A percentile compares a stretch with the other conserved stretches of the same genome.
Conservation (phyloP, 2,797 vertebrate species). For the Gallirallus australis region DNA sequence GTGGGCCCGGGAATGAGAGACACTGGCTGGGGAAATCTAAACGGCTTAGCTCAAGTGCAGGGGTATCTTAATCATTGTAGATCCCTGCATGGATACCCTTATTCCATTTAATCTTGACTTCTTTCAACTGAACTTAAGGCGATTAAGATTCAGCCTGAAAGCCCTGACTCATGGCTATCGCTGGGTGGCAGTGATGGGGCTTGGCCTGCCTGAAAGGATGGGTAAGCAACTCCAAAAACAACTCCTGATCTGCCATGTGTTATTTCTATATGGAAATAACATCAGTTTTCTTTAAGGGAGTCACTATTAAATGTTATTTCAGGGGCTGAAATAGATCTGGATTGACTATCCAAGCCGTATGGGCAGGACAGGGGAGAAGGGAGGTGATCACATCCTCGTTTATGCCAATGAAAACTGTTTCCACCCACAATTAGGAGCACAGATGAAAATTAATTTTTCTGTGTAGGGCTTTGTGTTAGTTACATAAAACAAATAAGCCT, state of each 20-base stretch:
- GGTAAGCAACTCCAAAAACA: neutral
- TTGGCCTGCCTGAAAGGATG: neutral
- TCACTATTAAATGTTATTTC: neutral
- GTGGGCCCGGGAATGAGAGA: neutral
- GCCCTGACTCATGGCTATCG: neutral
- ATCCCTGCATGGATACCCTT: neutral
- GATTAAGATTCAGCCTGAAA: neutral
- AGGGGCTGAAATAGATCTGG: neutral
- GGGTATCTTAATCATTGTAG: neutral
- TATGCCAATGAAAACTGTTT: constrained; percentile 10
- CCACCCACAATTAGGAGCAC: neutral
- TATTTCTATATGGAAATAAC: neutral
- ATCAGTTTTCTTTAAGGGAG: neutral
- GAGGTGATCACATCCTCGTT: neutral
- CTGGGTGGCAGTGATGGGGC: neutral
- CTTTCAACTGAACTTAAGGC: neutral
- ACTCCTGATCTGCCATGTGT: neutral
- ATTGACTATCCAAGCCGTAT: neutral
- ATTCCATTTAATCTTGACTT: neutral
- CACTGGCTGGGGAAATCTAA: neutral
- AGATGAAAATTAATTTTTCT: constrained; percentile 54
- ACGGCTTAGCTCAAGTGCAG: neutral
- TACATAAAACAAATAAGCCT: constrained; percentile 40
- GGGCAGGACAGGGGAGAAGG: neutral
- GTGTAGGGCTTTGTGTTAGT: constrained; percentile 27